A percentile compares a stretch with the other conserved stretches of the same genome.
Evolutionary conservation across 2,888 invertebrate genomes (phyloP).

Genomic region (Danaus chrysippus): DNA sequence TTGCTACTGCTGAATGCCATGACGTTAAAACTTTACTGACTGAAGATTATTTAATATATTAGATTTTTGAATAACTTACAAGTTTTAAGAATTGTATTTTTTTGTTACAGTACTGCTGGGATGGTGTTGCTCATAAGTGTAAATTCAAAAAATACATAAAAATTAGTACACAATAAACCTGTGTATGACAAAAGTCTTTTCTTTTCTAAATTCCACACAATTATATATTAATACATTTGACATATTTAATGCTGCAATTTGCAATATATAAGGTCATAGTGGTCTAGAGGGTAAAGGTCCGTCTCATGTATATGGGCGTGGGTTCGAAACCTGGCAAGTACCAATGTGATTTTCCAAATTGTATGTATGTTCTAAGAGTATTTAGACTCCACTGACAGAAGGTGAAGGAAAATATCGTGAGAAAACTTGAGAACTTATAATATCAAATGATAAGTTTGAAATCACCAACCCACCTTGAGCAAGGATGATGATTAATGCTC

Average conservation of each 20-base stretch:
- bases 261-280: no score
- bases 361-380: no score
- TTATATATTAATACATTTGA: neutral
- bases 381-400: no score
- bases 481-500: no score
- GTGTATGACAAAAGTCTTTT: slow-evolving; percentile 53
- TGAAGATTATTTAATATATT: slow-evolving; percentile 5
- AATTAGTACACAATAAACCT: slow-evolving; percentile 64
- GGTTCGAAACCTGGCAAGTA: no score
- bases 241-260: neutral
- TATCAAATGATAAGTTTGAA: no score
- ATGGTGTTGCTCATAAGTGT: slow-evolving; percentile 71
- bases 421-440: no score
- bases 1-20: slow-evolving; percentile 78
- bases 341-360: no score
- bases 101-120: slow-evolving; percentile 71
- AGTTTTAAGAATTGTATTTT: slow-evolving; percentile 25
- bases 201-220: slow-evolving; percentile 19
- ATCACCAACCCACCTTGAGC: no score
- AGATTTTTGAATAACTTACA: neutral
- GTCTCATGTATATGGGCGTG: no score
- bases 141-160: slow-evolving; percentile 63
- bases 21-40: slow-evolving; percentile 61
- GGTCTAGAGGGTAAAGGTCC: no score
- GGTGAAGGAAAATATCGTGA: no score